These are phyloP conservation scores for Hyposoter dolosus DNA, from an alignment of 2,888 invertebrate genomes.

Conservation along the genomic window DNA sequence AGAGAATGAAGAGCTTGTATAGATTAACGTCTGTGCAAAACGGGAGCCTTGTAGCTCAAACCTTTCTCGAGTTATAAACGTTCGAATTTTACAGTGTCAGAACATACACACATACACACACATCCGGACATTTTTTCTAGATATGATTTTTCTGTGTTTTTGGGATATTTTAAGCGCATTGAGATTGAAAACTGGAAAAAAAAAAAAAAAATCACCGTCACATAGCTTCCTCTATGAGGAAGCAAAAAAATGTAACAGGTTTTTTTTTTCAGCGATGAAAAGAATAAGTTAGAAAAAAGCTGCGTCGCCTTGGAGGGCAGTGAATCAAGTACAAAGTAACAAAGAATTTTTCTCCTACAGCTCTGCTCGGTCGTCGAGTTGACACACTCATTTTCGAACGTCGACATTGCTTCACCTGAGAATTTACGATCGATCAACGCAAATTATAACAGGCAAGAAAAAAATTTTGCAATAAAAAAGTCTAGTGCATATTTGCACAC, in stretches of 20 bases:
- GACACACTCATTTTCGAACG: conserved; percentile 8
- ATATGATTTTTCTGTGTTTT: too few species aligned
- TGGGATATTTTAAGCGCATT: too few species aligned
- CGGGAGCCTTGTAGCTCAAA: too few species aligned
- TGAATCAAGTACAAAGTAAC: conserved; percentile 18
- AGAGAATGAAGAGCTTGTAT: too few species aligned
- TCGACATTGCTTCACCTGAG: background rate
- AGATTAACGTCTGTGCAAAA: too few species aligned
- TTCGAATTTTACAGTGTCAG: too few species aligned
- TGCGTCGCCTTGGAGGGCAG: background rate
- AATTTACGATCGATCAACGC: conserved; percentile 9
- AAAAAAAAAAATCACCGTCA: too few species aligned
- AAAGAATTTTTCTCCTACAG: background rate
- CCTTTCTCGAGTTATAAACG: too few species aligned
- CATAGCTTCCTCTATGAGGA: background rate
- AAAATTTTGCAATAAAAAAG: conserved; percentile 13
- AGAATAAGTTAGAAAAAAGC: background rate
- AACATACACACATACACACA: too few species aligned
- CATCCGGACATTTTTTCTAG: too few species aligned
- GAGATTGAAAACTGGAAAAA: too few species aligned
- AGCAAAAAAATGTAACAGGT: background rate
- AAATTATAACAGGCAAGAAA: conserved; percentile 8
- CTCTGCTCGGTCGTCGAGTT: background rate
- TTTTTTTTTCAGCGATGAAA: background rate
- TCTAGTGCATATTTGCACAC: background rate